Evolutionary conservation across 1,140 invertebrate genomes (phyloP).

Genomic region (Pygmarrhopalites habei): DNA sequence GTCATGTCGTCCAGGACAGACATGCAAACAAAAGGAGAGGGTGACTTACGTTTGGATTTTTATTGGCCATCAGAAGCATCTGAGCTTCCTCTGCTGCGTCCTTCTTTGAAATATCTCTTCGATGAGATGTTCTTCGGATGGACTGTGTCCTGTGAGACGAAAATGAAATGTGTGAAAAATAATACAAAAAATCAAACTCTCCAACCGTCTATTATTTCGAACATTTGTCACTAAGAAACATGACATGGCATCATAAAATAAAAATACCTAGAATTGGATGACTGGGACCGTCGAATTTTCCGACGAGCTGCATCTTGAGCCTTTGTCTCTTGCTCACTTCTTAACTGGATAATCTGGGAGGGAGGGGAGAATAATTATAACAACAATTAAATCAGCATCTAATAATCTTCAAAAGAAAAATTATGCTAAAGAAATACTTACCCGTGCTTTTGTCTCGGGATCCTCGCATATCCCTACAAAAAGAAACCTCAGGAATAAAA

Average conservation of each 20-base stretch:
- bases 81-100: conserved; percentile 85
- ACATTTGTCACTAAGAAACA: too few species aligned
- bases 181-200: too few species aligned
- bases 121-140: conserved; percentile 83
- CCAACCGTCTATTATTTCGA: too few species aligned
- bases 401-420: too few species aligned
- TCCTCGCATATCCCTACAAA: conserved; percentile 87
- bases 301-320: conserved; percentile 54
- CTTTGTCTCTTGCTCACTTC: conserved; percentile 80
- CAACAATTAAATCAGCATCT: too few species aligned
- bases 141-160: conserved; percentile 83
- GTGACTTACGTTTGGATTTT: conserved; percentile 32
- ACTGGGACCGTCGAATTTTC: conserved; percentile 48
- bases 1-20: too few species aligned
- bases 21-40: too few species aligned
- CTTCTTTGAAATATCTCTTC: conserved; percentile 85
- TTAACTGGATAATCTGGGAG: conserved; percentile 81
- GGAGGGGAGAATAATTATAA: too few species aligned
- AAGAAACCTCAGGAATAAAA: conserved; percentile 1
- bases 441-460: conserved; percentile 79
- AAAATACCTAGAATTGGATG: conserved; percentile 46
- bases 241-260: too few species aligned
- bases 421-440: too few species aligned
- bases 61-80: conserved; percentile 42
- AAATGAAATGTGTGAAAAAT: too few species aligned